Evolutionary conservation across 2,797 vertebrate species (phyloP).

Genomic region (Salmo trutta): DNA sequence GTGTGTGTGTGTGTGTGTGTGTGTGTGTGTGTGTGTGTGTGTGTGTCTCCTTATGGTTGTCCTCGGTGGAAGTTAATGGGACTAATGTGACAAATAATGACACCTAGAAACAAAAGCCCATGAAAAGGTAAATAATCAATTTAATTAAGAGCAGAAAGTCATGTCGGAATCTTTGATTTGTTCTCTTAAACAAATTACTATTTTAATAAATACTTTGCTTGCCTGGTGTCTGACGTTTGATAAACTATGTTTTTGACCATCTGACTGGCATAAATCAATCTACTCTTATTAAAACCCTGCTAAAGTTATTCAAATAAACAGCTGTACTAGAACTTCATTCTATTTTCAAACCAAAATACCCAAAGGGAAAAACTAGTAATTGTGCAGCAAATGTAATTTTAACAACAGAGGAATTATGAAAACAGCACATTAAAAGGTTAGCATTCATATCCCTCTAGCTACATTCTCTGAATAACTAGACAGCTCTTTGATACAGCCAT

Average conservation of each 20-base stretch:
- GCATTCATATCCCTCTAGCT: conserved; percentile 45
- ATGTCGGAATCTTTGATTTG: background rate
- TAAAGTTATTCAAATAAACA: background rate
- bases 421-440: conserved; percentile 43
- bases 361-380: background rate
- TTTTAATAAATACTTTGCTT: background rate
- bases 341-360: background rate
- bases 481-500: conserved; percentile 43
- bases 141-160: conserved; percentile 34
- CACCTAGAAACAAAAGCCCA: conserved; percentile 59
- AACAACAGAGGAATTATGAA: conserved; percentile 22
- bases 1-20: conserved; percentile 70
- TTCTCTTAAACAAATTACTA: background rate
- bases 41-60: conserved; percentile 69
- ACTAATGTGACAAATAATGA: conserved; percentile 77
- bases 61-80: conserved; percentile 64
- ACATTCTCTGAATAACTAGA: conserved; percentile 37
- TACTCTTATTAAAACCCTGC: no score
- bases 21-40: conserved; percentile 68
- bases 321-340: background rate
- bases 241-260: background rate
- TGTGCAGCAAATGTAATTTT: conserved; percentile 32
- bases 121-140: conserved; percentile 41
- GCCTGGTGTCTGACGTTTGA: background rate
- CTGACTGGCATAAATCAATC: no score